Evolutionary conservation across 1,140 invertebrate species (phyloP), one percentile per base, ranked within the genome.

Genomic region (Diuraphis noxia): DNA sequence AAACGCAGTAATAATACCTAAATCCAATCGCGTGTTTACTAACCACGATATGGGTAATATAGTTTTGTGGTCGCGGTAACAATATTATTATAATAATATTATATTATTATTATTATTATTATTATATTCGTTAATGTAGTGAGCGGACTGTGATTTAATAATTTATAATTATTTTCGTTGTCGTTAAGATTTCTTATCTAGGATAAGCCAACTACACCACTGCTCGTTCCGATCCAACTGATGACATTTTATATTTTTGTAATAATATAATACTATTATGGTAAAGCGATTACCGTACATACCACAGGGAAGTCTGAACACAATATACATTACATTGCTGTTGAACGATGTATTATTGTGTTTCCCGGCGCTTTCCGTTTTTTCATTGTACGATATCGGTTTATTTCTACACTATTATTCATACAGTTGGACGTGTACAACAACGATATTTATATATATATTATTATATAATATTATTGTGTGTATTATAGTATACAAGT

Each of bases 161-260:
- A 17, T 72, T 72, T 72, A n/a, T 72, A n/a, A 72, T 72, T 72
- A 72, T 72, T 72, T 72, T 72, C 5, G 13, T 72, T 72, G 56
- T 72, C 56, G 56, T 82, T 41, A 82, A 82, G 81, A 82, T 82
- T 82, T 82, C 81, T 82, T 82, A 41, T 41, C 38, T 82, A 82
- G 13, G 13, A 41, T 82, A 41, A 82, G 81, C 81, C 38, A 17
- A 9, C 30, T 41, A 82, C 23, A 82, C 9, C 25, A 82, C 38
- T 82, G 38, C 79, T 82, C 40, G 81, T 43, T 82, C 81, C 5
- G 17, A 41, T 82, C 81, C 38, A 41, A 82, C 40, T 41, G 81
- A 82, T 41, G 36, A 82, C 9, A 25, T 38, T 82, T 40, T 38
- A 25, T 40, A 30, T 41, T 10, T 2, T 41, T 41, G 36, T 82